Conservation (phyloP, 1,140 invertebrate species). For the Euura saliciscinereae region DNA sequence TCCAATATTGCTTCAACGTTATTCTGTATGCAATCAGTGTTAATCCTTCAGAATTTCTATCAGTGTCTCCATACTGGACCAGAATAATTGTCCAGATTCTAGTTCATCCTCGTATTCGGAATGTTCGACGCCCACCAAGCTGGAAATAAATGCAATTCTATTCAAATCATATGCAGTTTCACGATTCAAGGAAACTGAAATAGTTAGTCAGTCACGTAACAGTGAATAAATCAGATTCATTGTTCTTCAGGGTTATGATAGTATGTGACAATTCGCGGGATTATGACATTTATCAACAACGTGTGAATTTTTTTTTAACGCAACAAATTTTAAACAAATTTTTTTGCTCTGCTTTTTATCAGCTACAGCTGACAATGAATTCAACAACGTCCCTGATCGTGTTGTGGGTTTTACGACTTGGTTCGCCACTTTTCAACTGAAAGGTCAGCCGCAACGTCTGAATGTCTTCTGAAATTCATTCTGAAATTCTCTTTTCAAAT, state of each 20-base stretch:
- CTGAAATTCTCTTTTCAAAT: too few relatives aligned
- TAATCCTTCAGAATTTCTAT: too few relatives aligned
- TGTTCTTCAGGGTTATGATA: not conserved
- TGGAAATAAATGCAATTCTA: constrained; percentile 9
- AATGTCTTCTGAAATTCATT: too few relatives aligned
- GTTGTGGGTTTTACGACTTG: constrained; percentile 65
- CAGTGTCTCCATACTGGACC: too few relatives aligned
- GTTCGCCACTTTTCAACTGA: constrained; percentile 63
- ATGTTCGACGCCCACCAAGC: not conserved
- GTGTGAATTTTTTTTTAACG: not conserved
- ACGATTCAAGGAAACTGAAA: constrained; percentile 13
- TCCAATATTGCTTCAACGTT: too few relatives aligned
- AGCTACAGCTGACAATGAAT: constrained; percentile 39
- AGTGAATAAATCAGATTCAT: not conserved
- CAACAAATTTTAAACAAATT: constrained; percentile 11
- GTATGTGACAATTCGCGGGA: not conserved
- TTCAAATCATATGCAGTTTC: not conserved
- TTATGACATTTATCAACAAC: not conserved
- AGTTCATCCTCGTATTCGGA: not conserved
- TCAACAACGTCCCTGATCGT: constrained; percentile 50
- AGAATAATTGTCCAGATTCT: not conserved
- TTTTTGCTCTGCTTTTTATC: constrained; percentile 36
- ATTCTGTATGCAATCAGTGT: too few relatives aligned
- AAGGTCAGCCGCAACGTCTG: constrained; percentile 56
- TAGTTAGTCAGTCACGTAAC: too few relatives aligned